A percentile compares a stretch with the other conserved stretches of the same genome.
Conservation (phyloP, 2,888 invertebrate species). For the Phortica okadai region DNA sequence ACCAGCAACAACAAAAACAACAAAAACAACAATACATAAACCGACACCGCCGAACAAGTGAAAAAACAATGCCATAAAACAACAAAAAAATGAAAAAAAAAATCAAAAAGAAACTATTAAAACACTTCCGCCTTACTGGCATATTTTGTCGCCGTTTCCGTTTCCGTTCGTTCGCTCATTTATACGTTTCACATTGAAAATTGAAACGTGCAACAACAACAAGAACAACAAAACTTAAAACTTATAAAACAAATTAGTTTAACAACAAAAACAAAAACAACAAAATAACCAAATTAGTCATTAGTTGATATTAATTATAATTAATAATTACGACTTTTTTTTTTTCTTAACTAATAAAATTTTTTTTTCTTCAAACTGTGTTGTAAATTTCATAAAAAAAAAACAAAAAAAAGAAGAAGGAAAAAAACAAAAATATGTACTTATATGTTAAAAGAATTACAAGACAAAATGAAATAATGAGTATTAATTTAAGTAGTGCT, state of each 20-base stretch:
- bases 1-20: neutral
- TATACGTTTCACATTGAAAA: neutral
- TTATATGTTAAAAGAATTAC: slow-evolving; percentile 26
- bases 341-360: slow-evolving; percentile 24
- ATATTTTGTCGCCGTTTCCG: neutral
- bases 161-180: neutral
- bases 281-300: slow-evolving; percentile 68
- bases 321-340: slow-evolving; percentile 39
- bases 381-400: slow-evolving; percentile 43
- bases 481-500: slow-evolving; percentile 38
- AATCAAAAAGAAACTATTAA: neutral
- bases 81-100: neutral
- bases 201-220: neutral
- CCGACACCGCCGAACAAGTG: too few species aligned
- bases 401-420: slow-evolving; percentile 17
- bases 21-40: neutral
- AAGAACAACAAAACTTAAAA: neutral
- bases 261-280: slow-evolving; percentile 2
- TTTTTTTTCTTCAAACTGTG: slow-evolving; percentile 47
- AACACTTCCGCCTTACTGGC: neutral
- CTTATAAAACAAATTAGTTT: neutral
- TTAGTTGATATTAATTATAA: slow-evolving; percentile 60
- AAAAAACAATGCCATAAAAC: neutral
- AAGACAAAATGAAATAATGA: slow-evolving; percentile 23
- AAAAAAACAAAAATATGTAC: slow-evolving; percentile 31